Evolutionary conservation across 2,888 invertebrate species (phyloP), one percentile per base, ranked within the genome.

Genomic region (Diarsia brunnea): DNA sequence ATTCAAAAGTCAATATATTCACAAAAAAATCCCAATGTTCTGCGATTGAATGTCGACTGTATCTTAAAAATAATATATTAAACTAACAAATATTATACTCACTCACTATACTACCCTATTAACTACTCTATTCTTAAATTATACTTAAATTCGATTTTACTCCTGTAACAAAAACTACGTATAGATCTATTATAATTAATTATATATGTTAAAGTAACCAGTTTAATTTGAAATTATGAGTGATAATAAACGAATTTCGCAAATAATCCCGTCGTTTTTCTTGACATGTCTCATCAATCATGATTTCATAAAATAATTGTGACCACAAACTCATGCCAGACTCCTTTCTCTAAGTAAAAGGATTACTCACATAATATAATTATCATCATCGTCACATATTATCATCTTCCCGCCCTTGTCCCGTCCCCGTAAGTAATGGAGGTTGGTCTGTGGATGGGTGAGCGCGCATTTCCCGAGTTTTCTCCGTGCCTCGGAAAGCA

Each of bases 221-320:
- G 27, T 65, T 47, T 55, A 19, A 10, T 65, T 65, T 49, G 10
- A 14, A 66, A 43, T 60, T 21, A 31, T 60, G 4, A 27, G 11
- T 21, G 16, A 31, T 75, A 79, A 69, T 75, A 79, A 77, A 77
- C 16, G 21, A 71, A 49, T 63, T 71, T 55, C 61, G 72, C 71
- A 77, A 77, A 80, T 55, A 79, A 31, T 69, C 14, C 7, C 10
- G 31, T 45, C 11, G 24, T 53, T 79, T 79, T 70, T 47, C 14
- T 79, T 27, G 2, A 60, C 2, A 11, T 43, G n/a, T 60, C n/a
- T 21, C 10, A 47, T 60, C 4, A 38, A 38, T 38, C 38, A 38
- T 38, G 8, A 47, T 24, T 12, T 19, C 38, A 24, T 43, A 53
- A 55, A 43, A 38, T 21, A 19, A 38, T 27, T 21, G 21, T 43